Evolutionary conservation across 2,797 vertebrate species (phyloP).

Genomic region (Aulostomus chinensis): DNA sequence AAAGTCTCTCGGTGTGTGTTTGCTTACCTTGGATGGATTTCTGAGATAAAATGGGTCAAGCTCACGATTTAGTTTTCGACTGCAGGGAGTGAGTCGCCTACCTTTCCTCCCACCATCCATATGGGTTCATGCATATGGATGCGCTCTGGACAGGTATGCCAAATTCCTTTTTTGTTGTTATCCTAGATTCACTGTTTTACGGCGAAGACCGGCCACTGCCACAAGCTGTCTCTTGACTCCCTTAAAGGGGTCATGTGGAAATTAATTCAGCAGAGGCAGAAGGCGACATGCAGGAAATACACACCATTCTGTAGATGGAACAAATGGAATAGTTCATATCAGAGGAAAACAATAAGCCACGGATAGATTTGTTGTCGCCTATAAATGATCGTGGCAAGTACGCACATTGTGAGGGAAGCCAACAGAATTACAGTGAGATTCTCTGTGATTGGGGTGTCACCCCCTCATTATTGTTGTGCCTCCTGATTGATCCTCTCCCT

Average conservation of each 20-base stretch:
- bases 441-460: conserved; percentile 66
- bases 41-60: conserved; percentile 63
- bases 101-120: conserved; percentile 70
- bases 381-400: conserved; percentile 61
- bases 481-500: conserved; percentile 68
- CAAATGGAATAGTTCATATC: conserved; percentile 58
- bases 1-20: conserved; percentile 22
- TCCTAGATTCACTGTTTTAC: conserved; percentile 25
- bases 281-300: conserved; percentile 22
- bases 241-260: conserved; percentile 30
- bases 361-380: conserved; percentile 34
- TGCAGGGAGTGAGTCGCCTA: conserved; percentile 51
- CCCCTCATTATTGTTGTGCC: conserved; percentile 52
- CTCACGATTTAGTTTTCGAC: conserved; percentile 47
- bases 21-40: conserved; percentile 32
- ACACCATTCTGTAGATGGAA: conserved; percentile 12
- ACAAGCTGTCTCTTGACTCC: conserved; percentile 42
- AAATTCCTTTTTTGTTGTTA: conserved; percentile 21
- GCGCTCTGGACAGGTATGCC: conserved; percentile 56
- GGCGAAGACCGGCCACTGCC: neutral
- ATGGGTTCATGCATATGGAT: conserved; percentile 71
- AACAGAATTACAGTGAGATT: conserved; percentile 71
- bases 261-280: conserved; percentile 24
- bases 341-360: conserved; percentile 61
- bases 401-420: conserved; percentile 56